A percentile compares a stretch with the other conserved stretches of the same genome.
Conservation (phyloP, 2,113 vertebrate species). For the Callithrix jacchus region DNA sequence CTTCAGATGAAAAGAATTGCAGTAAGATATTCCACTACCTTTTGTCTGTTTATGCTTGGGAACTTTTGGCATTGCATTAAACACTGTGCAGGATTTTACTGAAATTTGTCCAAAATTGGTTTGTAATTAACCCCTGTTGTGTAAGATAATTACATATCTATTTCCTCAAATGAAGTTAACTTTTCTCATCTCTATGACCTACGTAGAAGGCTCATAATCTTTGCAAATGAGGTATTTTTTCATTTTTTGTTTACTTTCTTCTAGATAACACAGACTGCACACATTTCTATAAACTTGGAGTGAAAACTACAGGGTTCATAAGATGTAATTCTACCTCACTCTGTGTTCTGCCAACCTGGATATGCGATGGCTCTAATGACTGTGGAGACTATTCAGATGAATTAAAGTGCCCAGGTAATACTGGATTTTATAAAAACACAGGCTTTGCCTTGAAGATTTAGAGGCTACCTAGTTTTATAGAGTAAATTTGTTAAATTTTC, state of each 20-base stretch:
- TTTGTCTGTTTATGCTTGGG: background rate
- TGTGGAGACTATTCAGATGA: conserved; percentile 98
- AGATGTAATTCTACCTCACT: conserved; percentile 97
- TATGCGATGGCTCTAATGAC: conserved; percentile 98
- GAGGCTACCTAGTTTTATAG: background rate
- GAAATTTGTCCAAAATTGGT: conserved; percentile 48
- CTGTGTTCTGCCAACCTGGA: conserved; percentile 95
- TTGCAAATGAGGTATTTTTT: conserved; percentile 45
- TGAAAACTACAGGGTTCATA: conserved; percentile 93
- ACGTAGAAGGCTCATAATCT: conserved; percentile 25
- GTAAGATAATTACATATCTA: conserved; percentile 57
- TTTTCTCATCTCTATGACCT: conserved; percentile 37
- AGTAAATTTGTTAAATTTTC: background rate
- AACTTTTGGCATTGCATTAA: background rate
- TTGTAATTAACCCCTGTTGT: conserved; percentile 58
- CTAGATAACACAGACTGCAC: conserved; percentile 93
- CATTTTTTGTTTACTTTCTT: conserved; percentile 62
- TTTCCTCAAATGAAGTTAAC: conserved; percentile 26
- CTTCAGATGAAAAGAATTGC: conserved; percentile 96
- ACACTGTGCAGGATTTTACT: background rate
- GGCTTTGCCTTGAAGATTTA: background rate
- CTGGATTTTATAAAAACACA: background rate
- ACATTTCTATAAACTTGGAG: conserved; percentile 96
- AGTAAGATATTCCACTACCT: conserved; percentile 86
- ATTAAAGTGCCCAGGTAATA: conserved; percentile 96